A percentile compares a stretch with the other conserved stretches of the same genome.
These are phyloP conservation scores for Trichonephila clavipes DNA, from an alignment of 1,140 invertebrate species.

Conservation along the genomic window DNA sequence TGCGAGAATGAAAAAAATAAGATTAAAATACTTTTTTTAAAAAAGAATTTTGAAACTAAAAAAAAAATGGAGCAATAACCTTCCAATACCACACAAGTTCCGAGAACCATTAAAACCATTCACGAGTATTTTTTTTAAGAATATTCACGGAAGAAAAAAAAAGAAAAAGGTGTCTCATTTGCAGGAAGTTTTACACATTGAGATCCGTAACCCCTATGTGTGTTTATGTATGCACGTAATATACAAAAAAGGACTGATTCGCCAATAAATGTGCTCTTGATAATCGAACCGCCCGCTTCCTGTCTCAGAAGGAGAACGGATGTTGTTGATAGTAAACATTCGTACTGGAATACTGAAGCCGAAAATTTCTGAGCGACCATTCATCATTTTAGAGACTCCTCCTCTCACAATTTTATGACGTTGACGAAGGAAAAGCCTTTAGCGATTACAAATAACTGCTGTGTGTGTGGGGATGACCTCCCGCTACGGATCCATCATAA, in stretches of 20 bases:
- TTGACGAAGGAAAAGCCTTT: slow-evolving; percentile 64
- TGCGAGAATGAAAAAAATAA: too few species aligned
- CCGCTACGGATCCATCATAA: slow-evolving; percentile 43
- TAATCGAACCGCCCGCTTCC: slow-evolving; percentile 44
- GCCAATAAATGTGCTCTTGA: slow-evolving; percentile 26
- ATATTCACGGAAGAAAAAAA: not conserved
- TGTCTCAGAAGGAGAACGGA: slow-evolving; percentile 46
- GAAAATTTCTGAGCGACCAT: slow-evolving; percentile 53
- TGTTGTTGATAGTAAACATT: slow-evolving; percentile 76
- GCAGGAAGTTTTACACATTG: not conserved
- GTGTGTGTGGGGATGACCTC: slow-evolving; percentile 65
- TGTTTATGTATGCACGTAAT: not conserved
- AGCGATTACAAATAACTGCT: slow-evolving; percentile 49
- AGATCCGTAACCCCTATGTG: not conserved
- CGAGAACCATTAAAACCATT: not conserved
- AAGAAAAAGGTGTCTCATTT: not conserved
- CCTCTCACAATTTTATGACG: slow-evolving; percentile 56
- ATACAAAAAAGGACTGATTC: not conserved
- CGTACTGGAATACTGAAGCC: slow-evolving; percentile 50
- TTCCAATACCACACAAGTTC: not conserved
- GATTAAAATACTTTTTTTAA: too few species aligned
- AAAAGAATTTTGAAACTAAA: too few species aligned
- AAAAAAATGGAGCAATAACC: not conserved
- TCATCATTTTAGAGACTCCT: slow-evolving; percentile 70
- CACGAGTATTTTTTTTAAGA: not conserved